Base-by-base conservation (phyloP, 1,140 invertebrate species). In the Hypsibius dujardini region DNA sequence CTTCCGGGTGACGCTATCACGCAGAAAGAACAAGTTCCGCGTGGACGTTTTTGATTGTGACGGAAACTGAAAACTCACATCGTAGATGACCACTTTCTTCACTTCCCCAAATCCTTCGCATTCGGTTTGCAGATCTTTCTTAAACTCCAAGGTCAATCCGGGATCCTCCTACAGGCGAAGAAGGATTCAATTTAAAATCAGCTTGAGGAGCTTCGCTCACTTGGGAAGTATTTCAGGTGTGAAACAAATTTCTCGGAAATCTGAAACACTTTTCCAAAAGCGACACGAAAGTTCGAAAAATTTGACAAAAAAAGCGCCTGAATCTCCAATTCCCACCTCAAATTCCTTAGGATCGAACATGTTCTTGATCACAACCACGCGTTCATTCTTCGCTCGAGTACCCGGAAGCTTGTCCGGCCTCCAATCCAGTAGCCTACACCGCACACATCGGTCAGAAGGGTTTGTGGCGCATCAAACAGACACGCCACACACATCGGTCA, bases 351-450 rank as follows among this genome's bases (percentile, higher is more conserved):
- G 88, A 71, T 87, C 85, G 81, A 99, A 98, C 46, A 96, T 84
- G 81, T 98, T 95, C 77, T 92, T 93, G 0, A 98, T 85, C 47
- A 98, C 87, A 1, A 98, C 91, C 60, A 91, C 85, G 76, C 86
- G 87, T 77, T 98, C 95, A 78, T 88, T 85, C 77, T 92, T 93
- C 0, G 85, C 81, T 70, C 92, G 84, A 76, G 90, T 87, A 1
- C 89, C 89, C 46, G 86, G 80, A 75, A 90, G 82, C 79, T 91
- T 91, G 73, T 98, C 93, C 1, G 94, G 93, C 75, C 89, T 83
- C 95, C 95, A 99, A 78, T 92, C 92, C 77, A 98, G 92, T 47
- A 97, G 80, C 77, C 88, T 90, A 74, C 45, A 81, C 78, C 72
- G 75, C 60, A 73, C 70, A 71, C 73, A 70, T n/a, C n/a, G n/a